Evolutionary conservation across 2,888 invertebrate species (phyloP), one percentile per base, ranked within the genome.

Genomic region (Lycophotia porphyrea): DNA sequence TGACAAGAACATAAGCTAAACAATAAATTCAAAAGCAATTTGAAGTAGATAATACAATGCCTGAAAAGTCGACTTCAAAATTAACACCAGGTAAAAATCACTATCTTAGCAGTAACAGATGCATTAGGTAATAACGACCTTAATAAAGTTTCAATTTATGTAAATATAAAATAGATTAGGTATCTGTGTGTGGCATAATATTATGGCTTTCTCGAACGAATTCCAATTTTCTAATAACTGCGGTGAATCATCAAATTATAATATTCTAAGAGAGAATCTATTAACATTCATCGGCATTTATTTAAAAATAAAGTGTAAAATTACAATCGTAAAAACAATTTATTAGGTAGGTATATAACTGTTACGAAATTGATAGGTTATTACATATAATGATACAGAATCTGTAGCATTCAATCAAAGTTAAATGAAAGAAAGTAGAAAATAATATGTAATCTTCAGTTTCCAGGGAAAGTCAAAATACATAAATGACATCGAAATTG

Each of bases 261-360:
- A 68, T 31, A 68, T 64, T 60, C 21, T 34, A 34, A 13, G 39
- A 80, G 27, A 36, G 7, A 66, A 34, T 42, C 52, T 49, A 58
- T 68, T 76, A 49, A 68, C 18, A 69, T 66, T 77, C 44, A 66
- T 61, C 39, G 52, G 13, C 27, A 52, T 82, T 68, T 1, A 68
- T 65, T 65, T n/a, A 9, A 39, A 60, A 39, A 39, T 61, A 49
- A 82, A 63, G 78, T 66, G 60, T 82, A 55, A 82, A 80, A 80
- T 61, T 55, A 42, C 21, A n/a, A 82, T 64, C 36, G 21, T 64
- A 83, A 71, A 63, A 71, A 52, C 9, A 52, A 60, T 83, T 71
- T 78, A 83, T 72, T 36, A 60, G 8, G 8, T 36, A 60, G 8
- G 8, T n/a, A 9, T 52, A 13, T 60, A 24, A 60, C 67, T 27